Evolutionary conservation across 1,140 invertebrate species (phyloP).

Genomic region (Atta cephalotes): DNA sequence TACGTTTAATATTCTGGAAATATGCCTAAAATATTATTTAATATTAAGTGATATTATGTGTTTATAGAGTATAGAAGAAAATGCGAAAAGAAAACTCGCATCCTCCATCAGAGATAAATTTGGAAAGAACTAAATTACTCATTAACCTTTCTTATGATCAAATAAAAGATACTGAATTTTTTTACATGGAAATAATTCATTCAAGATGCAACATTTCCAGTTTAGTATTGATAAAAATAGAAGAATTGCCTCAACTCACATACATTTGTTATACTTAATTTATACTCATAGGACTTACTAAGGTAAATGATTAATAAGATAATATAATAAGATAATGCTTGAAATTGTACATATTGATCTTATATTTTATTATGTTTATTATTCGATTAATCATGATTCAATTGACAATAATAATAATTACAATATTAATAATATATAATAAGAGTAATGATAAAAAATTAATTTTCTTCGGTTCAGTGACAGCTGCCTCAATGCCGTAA

Average conservation of each 20-base stretch:
- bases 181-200: background rate
- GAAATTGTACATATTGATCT: slow-evolving; percentile 78
- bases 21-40: too few species aligned
- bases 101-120: background rate
- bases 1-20: too few species aligned
- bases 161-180: background rate
- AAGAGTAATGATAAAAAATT: slow-evolving; percentile 83
- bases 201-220: background rate
- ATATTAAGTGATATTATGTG: too few species aligned
- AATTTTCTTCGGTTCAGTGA: slow-evolving; percentile 84
- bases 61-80: background rate
- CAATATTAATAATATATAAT: slow-evolving; percentile 69
- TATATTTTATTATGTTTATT: slow-evolving; percentile 82
- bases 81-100: background rate
- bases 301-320: background rate
- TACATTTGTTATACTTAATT: background rate
- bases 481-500: slow-evolving; percentile 86
- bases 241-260: background rate
- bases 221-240: background rate
- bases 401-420: slow-evolving; percentile 76
- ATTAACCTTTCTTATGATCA: background rate
- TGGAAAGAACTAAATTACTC: background rate
- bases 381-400: slow-evolving; percentile 78
- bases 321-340: slow-evolving; percentile 7
- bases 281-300: background rate